phyloP scores from a whole-genome alignment of 2,113 vertebrate species.

The Corythaixoides concolor region DNA sequence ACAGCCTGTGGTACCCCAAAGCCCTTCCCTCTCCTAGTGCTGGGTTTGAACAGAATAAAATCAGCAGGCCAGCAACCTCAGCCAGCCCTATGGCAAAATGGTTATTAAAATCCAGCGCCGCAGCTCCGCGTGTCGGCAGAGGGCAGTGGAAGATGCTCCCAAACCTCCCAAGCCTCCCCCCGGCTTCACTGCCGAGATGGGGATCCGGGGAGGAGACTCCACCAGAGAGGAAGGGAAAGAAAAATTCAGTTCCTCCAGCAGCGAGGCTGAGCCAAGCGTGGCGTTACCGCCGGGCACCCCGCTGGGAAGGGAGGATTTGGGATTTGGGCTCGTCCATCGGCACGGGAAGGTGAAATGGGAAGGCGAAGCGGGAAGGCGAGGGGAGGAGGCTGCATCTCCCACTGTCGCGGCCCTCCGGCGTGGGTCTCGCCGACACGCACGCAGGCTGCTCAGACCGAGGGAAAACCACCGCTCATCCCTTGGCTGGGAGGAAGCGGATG shows the following conservation, averaged over 20 bases:
- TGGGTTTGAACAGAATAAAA: not conserved
- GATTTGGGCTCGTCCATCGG: fast-evolving
- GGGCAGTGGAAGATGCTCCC: constrained; percentile 59
- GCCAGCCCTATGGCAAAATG: fast-evolving
- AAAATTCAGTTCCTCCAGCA: constrained; percentile 24
- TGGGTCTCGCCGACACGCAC: not conserved
- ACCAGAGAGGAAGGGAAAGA: constrained; percentile 40
- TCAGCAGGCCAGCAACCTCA: not conserved
- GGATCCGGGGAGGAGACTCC: constrained; percentile 63
- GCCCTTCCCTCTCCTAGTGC: not conserved
- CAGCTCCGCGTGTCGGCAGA: constrained; percentile 2
- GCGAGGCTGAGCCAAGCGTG: not conserved
- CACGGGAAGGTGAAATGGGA: fast-evolving
- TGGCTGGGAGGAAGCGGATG: not conserved
- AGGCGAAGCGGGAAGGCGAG: not conserved
- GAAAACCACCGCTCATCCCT: not conserved
- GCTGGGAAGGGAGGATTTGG: fast-evolving
- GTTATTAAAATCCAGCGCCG: not conserved
- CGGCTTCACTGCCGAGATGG: not conserved
- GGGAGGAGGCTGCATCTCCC: not conserved
- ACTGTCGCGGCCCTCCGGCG: not conserved
- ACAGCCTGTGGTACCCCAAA: fast-evolving
- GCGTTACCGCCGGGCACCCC: not conserved
- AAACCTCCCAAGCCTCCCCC: not conserved
- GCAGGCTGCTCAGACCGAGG: not conserved